Conservation (phyloP, 2,113 vertebrate genomes). For the Neogale vison region DNA sequence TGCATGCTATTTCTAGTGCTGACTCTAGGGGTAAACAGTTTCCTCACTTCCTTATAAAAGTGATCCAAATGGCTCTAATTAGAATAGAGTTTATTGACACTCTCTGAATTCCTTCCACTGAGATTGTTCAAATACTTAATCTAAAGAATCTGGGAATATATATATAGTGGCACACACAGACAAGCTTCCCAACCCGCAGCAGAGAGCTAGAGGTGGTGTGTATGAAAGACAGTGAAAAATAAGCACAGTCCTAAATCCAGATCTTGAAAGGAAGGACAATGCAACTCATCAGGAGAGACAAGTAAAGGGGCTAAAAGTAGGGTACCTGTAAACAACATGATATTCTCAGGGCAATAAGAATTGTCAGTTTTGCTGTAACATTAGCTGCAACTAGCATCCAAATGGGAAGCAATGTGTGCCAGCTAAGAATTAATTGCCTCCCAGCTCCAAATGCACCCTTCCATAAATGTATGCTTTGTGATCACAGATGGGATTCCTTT, state of each 20-base stretch:
- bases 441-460: not conserved
- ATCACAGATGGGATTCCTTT: not conserved
- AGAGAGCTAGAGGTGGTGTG: not conserved
- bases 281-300: not conserved
- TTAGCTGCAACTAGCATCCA: not conserved
- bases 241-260: not conserved
- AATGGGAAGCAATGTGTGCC: not conserved
- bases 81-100: not conserved
- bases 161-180: not conserved
- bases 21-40: not conserved
- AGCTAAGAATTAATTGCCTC: not conserved
- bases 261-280: not conserved
- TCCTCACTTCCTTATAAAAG: slow-evolving; percentile 14
- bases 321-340: not conserved
- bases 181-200: not conserved
- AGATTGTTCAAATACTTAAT: not conserved
- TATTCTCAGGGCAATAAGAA: not conserved
- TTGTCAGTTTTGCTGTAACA: not conserved
- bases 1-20: not conserved
- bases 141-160: not conserved
- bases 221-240: not conserved
- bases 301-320: not conserved
- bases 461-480: not conserved
- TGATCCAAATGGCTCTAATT: not conserved
- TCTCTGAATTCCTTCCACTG: not conserved